Base-by-base conservation (phyloP, 2,113 vertebrate genomes). In the Perognathus longimembris region DNA sequence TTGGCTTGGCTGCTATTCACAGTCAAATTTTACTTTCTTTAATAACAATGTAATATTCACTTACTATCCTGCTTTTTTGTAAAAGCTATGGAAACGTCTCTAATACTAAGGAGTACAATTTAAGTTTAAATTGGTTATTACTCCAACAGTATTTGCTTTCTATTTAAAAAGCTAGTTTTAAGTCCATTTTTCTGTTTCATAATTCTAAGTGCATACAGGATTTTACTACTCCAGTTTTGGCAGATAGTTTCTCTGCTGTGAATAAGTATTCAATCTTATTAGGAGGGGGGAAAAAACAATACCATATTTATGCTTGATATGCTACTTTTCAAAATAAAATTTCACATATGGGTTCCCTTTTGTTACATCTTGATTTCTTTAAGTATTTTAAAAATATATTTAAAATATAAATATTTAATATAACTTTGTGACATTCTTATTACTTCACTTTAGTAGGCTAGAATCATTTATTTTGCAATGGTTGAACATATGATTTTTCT, bases 301-400 rank as follows among this genome's bases (percentile, higher is more conserved):
- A 22, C 2, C 87, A 17, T 88, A 50, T 78, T 17, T 88, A 78
- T 79, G 79, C 74, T 96, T 94, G 6, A 59, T 3, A 30, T n/a
- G 34, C 30, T 90, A 5, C 0, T 96, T 96, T 95, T 96, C 81
- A 95, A 82, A 21, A 42, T 66, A 95, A 96, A 89, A 92, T 64
- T 75, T 54, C 40, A 40, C 17, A 74, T 91, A 79, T n/a, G 32
- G 1, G 21, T 95, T 74, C 66, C 83, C 34, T 59, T 59, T 1
- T 69, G 17, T 77, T 83, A 69, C 90, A 89, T 95, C n/a, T 69
- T 61, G 88, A 71, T 4, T 64, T 54, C 85, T 36, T 93, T 86
- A 70, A 69, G 7, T 1, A 69, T 6, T 50, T 77, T 92, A 95
- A 89, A 95, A 94, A 54, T 0, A 18, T 7, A 11, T 61, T 89